Conservation (phyloP, 2,113 vertebrate species). For the Catharus fuscescens region DNA sequence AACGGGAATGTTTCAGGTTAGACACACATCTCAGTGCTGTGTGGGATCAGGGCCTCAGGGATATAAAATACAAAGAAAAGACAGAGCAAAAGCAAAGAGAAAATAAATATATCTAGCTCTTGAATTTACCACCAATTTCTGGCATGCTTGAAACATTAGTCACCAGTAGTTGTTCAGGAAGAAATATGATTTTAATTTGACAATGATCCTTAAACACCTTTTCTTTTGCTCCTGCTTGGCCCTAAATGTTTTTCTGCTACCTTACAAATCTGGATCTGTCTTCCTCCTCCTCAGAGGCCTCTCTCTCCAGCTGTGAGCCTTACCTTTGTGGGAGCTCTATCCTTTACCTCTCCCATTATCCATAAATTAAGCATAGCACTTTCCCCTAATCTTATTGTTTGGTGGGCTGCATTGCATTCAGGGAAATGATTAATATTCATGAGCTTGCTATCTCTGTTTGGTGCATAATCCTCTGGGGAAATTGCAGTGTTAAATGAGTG, state of each 20-base stretch:
- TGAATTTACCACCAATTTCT: background rate
- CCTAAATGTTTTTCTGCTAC: background rate
- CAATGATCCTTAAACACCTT: slow-evolving; percentile 26
- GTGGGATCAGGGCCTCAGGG: background rate
- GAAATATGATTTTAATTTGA: slow-evolving; percentile 50
- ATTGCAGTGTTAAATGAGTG: slow-evolving; percentile 77
- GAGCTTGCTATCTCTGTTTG: slow-evolving; percentile 74
- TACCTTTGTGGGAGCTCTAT: slow-evolving; percentile 66
- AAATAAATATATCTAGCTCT: background rate
- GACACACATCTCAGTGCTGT: background rate
- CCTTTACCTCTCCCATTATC: slow-evolving; percentile 59
- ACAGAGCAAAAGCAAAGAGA: background rate
- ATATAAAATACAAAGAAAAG: background rate
- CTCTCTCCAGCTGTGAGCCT: slow-evolving; percentile 54
- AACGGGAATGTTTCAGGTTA: background rate
- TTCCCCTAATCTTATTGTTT: slow-evolving; percentile 71
- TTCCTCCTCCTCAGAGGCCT: slow-evolving; percentile 21
- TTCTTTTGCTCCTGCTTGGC: background rate
- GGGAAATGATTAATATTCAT: slow-evolving; percentile 76
- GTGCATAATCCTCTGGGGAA: slow-evolving; percentile 73
- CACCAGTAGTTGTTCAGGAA: background rate
- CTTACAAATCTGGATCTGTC: slow-evolving; percentile 37
- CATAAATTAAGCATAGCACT: slow-evolving; percentile 68
- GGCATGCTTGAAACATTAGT: background rate
- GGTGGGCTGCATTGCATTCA: slow-evolving; percentile 52